Base-by-base conservation (phyloP, 2,888 invertebrate genomes). In the Metopia argyrocephala region DNA sequence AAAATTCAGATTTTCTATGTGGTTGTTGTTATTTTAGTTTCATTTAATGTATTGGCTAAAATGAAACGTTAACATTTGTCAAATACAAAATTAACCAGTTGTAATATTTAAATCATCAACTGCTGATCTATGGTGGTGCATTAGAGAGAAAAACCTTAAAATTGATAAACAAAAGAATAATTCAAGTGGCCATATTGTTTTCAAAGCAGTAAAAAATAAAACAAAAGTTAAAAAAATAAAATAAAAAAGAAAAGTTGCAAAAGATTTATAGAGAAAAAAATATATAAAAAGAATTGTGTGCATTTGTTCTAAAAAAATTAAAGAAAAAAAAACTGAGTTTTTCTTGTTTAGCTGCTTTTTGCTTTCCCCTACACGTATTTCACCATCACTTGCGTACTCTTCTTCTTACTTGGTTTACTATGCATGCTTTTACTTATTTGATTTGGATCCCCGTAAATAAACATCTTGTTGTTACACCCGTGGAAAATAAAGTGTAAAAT, bases 401-500 rank as follows among this genome's bases (percentile, higher is more conserved):
- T n/a, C n/a, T n/a, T n/a, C n/a, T n/a, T n/a, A n/a, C n/a, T n/a
- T n/a, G n/a, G n/a, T n/a, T n/a, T n/a, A n/a, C n/a, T n/a, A n/a
- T n/a, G n/a, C n/a, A n/a, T n/a, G 9, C 38, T 38, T 38, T 38
- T 12, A 38, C 9, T 38, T 0, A 12, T 38, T 38, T 31, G n/a
- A n/a, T 31, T 38, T 38, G 9, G 12, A 38, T 3, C 38, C 12
- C 15, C 15, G 15, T 15, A 38, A 9, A 38, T 15, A 38, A 38
- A 38, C 15, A 15, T 38, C 12, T 38, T 38, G 31, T 18, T n/a
- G 20, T 23, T 18, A 57, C 62, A 21, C n/a, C 59, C 31, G 62
- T 54, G 66, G 65, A 78, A 73, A 78, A 71, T 71, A 21, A 78
- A 73, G 61, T 78, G 71, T 66, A 54, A 78, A 71, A 54, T 78